Conservation (phyloP, 2,113 vertebrate species). For the Paramisgurnus dabryanus region DNA sequence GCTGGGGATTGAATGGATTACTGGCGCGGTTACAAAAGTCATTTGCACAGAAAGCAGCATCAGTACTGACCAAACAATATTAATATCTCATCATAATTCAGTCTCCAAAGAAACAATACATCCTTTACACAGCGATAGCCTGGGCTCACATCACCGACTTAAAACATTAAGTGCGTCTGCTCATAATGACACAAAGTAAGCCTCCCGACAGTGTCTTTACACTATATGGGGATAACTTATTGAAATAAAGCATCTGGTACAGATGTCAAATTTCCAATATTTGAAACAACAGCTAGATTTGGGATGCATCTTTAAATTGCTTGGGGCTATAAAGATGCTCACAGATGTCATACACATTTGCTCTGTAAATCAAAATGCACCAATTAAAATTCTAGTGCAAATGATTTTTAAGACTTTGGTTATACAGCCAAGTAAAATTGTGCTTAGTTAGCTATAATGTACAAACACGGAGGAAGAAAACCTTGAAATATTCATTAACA, state of each 20-base stretch:
- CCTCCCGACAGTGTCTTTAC: conserved; percentile 22
- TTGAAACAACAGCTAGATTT: conserved; percentile 34
- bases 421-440: not conserved
- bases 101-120: conserved; percentile 17
- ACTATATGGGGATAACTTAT: conserved; percentile 1
- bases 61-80: not conserved
- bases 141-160: not conserved
- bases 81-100: conserved; percentile 1
- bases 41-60: not conserved
- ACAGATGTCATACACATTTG: conserved; percentile 34
- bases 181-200: conserved; percentile 27
- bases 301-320: conserved; percentile 27
- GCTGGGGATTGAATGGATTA: not conserved
- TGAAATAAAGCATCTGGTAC: conserved; percentile 23
- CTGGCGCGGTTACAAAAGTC: not conserved
- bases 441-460: not conserved
- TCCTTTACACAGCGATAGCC: conserved; percentile 15
- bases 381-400: conserved; percentile 12
- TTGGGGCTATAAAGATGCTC: conserved; percentile 20
- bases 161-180: conserved; percentile 15
- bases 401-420: not conserved
- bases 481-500: not conserved
- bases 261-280: conserved; percentile 16
- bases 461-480: not conserved
- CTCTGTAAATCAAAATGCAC: conserved; percentile 6